These are phyloP conservation scores for Seriola dumerili DNA, from an alignment of 2,113 vertebrate species.

Conservation along the genomic window DNA sequence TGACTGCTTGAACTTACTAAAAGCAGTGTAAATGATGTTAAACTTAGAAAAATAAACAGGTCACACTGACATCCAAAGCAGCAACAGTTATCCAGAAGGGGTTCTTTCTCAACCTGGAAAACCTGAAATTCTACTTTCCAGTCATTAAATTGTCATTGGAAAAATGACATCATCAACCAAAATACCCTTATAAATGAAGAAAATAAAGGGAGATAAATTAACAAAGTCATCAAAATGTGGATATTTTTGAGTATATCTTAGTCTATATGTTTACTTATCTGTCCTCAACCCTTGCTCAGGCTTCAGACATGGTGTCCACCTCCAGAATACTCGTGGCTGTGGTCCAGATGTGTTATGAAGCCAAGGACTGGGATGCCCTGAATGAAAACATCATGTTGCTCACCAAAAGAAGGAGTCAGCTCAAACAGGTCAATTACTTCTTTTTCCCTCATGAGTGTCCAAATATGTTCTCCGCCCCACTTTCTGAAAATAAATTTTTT, in stretches of 20 bases:
- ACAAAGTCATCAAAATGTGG: background rate
- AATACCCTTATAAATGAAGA: background rate
- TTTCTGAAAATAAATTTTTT: background rate
- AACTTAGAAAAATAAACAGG: background rate
- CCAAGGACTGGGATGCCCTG: conserved; percentile 96
- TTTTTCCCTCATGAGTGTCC: background rate
- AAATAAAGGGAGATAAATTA: background rate
- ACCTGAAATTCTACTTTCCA: background rate
- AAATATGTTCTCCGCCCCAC: background rate
- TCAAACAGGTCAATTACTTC: conserved; percentile 91
- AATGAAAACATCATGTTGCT: conserved; percentile 99
- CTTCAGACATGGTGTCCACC: conserved; percentile 98
- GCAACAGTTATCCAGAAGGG: background rate
- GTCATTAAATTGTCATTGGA: background rate
- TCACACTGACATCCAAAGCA: background rate
- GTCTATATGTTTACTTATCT: background rate
- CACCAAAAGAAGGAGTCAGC: conserved; percentile 96
- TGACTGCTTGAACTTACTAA: too few relatives aligned
- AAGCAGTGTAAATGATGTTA: background rate
- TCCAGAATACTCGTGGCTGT: conserved; percentile 97
- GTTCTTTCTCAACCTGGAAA: too few relatives aligned
- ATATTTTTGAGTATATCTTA: background rate
- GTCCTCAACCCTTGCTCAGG: conserved; percentile 81
- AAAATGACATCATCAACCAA: background rate
- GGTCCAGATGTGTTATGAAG: conserved; percentile 97